A percentile compares a stretch with the other conserved stretches of the same genome.
phyloP scores from a whole-genome alignment of 2,888 invertebrate species.

The Azorinus chamasolen region DNA sequence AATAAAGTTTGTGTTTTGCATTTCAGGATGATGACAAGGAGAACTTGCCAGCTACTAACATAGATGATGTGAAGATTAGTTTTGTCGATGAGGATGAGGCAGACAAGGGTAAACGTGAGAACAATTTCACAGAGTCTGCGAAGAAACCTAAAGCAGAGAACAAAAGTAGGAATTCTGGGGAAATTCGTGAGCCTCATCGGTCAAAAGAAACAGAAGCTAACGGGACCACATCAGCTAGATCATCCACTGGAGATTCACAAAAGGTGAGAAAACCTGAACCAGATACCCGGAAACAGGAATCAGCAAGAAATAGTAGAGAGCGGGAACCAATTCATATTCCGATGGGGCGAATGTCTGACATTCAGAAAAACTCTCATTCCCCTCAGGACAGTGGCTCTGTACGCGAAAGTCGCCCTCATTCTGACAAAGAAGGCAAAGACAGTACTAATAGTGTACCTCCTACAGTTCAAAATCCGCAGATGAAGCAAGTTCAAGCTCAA shows the following conservation, averaged over 20 bases:
- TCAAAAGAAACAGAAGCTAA: neutral
- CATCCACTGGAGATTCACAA: slow-evolving; percentile 27
- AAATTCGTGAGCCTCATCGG: neutral
- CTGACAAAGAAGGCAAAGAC: neutral
- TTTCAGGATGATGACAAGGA: slow-evolving; percentile 76
- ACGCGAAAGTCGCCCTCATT: neutral
- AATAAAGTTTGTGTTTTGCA: neutral
- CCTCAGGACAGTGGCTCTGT: slow-evolving; percentile 1
- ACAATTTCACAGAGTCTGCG: slow-evolving; percentile 1
- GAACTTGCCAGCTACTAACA: slow-evolving; percentile 78
- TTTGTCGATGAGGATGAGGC: slow-evolving; percentile 87
- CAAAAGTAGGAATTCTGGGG: too few relatives aligned
- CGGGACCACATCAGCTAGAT: too few relatives aligned
- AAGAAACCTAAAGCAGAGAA: too few relatives aligned
- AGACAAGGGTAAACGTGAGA: slow-evolving; percentile 7
- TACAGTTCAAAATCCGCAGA: slow-evolving; percentile 22
- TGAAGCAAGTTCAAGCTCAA: slow-evolving; percentile 11
- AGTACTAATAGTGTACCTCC: slow-evolving; percentile 8
- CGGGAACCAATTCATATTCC: slow-evolving; percentile 50
- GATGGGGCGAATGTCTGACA: slow-evolving; percentile 33
- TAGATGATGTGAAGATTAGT: slow-evolving; percentile 84
- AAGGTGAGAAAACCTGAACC: slow-evolving; percentile 26
- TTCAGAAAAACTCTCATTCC: slow-evolving; percentile 27
- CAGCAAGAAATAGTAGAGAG: slow-evolving; percentile 7
- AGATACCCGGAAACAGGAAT: slow-evolving; percentile 37